Evolutionary conservation across 2,888 invertebrate species (phyloP).

Genomic region (Drosophila monieri): DNA sequence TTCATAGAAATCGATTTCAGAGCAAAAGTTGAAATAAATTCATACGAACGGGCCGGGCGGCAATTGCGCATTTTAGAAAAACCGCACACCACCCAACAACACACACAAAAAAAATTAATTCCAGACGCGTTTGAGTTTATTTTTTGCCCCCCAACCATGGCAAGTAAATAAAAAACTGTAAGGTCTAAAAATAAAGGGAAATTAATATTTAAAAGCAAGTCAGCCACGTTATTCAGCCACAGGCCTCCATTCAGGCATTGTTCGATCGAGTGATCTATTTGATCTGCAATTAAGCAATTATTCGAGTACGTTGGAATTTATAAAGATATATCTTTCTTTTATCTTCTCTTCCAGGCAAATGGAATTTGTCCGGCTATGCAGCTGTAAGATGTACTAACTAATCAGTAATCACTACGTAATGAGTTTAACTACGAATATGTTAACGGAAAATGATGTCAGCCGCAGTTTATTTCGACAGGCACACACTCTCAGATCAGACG

Average conservation of each 20-base stretch:
- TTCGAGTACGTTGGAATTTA: constrained; percentile 40
- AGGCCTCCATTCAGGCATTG: neutral
- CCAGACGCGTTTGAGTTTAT: constrained; percentile 59
- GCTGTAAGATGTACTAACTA: constrained; percentile 43
- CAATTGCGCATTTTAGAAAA: constrained; percentile 68
- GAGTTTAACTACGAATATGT: constrained; percentile 47
- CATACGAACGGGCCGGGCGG: constrained; percentile 28
- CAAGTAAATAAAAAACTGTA: constrained; percentile 52
- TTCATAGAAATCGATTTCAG: constrained; percentile 44
- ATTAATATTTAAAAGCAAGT: constrained; percentile 33
- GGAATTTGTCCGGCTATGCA: constrained; percentile 16
- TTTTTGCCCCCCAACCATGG: constrained; percentile 13
- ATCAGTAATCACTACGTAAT: constrained; percentile 43
- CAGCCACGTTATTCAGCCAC: constrained; percentile 14
- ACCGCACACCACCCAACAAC: constrained; percentile 21
- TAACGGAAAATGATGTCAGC: constrained; percentile 67
- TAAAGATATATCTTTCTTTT: constrained; percentile 35
- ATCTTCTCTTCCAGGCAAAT: constrained; percentile 38
- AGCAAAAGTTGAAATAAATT: constrained; percentile 55
- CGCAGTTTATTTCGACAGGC: constrained; percentile 19
- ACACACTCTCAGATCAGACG: constrained; percentile 32
- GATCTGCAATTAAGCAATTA: constrained; percentile 75
- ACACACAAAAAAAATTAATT: constrained; percentile 45
- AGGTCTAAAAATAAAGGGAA: constrained; percentile 56
- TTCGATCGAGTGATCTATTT: constrained; percentile 50